A percentile compares a stretch with the other conserved stretches of the same genome.
These are phyloP conservation scores for Parnassius apollo DNA, from an alignment of 2,888 invertebrate genomes.

Conservation along the genomic window DNA sequence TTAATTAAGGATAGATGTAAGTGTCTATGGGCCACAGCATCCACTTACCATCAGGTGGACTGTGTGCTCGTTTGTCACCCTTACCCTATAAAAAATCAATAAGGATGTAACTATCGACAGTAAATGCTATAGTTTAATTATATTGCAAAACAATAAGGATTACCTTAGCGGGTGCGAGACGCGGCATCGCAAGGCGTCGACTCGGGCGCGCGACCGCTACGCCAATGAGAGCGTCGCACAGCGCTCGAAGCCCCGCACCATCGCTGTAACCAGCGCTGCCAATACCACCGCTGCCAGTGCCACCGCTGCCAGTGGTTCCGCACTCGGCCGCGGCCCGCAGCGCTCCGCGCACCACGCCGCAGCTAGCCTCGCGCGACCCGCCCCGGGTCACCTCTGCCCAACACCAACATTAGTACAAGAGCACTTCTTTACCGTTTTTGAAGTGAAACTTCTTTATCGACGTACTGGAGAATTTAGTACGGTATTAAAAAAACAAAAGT, in stretches of 20 bases:
- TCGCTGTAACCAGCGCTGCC: slow-evolving; percentile 22
- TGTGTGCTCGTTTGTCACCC: no score
- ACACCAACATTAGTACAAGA: no score
- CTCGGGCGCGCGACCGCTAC: slow-evolving; percentile 77
- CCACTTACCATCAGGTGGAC: no score
- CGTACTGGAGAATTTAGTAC: no score
- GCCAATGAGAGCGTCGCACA: slow-evolving; percentile 80
- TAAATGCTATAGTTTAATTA: no score
- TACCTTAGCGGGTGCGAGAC: slow-evolving; percentile 76
- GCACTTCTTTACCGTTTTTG: no score
- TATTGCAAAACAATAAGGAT: slow-evolving; percentile 12
- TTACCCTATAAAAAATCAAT: no score
- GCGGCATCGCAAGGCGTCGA: slow-evolving; percentile 75
- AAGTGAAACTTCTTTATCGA: no score
- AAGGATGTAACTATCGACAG: no score
- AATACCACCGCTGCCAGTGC: slow-evolving; percentile 20
- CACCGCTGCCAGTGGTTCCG: slow-evolving; percentile 31
- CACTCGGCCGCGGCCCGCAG: slow-evolving; percentile 34
- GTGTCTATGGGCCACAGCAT: no score
- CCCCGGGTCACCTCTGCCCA: slow-evolving; percentile 58
- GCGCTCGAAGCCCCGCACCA: slow-evolving; percentile 57
- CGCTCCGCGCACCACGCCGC: slow-evolving; percentile 49
- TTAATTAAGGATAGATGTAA: no score
- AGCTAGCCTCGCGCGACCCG: slow-evolving; percentile 59
- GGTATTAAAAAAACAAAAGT: no score